Base-by-base conservation (phyloP, 2,113 vertebrate genomes). In the Callopanchax toddi region DNA sequence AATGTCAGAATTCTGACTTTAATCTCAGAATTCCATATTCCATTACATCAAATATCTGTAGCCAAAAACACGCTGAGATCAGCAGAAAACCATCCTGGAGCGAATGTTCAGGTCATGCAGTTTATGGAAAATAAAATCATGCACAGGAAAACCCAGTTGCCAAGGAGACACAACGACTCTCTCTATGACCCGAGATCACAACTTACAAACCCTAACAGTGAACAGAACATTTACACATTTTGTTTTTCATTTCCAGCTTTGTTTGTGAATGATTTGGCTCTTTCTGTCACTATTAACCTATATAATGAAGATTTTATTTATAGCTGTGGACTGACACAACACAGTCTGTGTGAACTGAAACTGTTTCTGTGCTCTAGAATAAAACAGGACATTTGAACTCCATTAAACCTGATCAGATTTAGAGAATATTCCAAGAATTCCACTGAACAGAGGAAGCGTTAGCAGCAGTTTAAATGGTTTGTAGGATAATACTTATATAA, bases 151-250 rank as follows among this genome's bases (percentile, higher is more conserved):
- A 29, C 39, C 25, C 39, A 40, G 78, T 69, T 81, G 26, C 82
- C 71, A 66, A 48, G 63, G 63, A 78, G 61, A 76, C 67, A 10
- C 26, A 40, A 74, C 64, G 26, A 7, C 37, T 18, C 26, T 34
- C 60, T 50, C 13, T 9, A 20, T 60, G 21, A 60, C 52, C 36
- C 0, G 54, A 59, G 29, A 51, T 81, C 29, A 49, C 50, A 63
- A 76, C 49, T 52, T 66, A 21, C 44, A 56, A 65, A 78, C 62
- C 48, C 67, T 42, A 13, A 20, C 44, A 42, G 45, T 18, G 17
- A 60, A 23, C 49, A 18, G 0, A 26, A 18, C 7, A 21, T 25
- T 18, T 11, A 16, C 7, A 36, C 7, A 53, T 55, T 50, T 36
- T 9, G 11, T 10, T 17, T 16, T 42, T 12, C 18, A 4, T 18